Conservation (phyloP, 64 coral and sea anemone species). For the Cladopsammia gracilis region DNA sequence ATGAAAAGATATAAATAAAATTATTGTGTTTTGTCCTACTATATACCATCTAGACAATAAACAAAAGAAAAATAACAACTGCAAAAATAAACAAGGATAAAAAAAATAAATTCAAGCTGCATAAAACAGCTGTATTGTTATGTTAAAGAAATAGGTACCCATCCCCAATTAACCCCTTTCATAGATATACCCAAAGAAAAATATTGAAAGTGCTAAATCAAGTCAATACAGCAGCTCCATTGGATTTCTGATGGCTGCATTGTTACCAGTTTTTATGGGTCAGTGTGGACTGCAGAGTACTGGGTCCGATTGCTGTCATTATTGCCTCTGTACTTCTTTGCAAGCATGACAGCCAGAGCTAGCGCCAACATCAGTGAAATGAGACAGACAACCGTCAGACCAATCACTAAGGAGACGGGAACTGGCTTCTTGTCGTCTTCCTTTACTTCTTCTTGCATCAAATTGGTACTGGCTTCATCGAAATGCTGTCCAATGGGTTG, state of each 20-base stretch:
- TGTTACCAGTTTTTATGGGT: background rate
- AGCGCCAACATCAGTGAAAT: slow-evolving; percentile 72
- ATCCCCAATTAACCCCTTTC: too few relatives aligned
- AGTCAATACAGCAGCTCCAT: too few relatives aligned
- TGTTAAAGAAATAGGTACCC: too few relatives aligned
- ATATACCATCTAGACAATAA: too few relatives aligned
- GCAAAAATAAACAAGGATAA: too few relatives aligned
- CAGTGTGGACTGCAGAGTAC: slow-evolving; percentile 48
- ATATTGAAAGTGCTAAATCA: too few relatives aligned
- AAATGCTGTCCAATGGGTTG: slow-evolving; percentile 5
- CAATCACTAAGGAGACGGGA: slow-evolving; percentile 63
- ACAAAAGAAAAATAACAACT: too few relatives aligned
- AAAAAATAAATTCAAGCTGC: too few relatives aligned
- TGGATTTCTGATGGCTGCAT: background rate
- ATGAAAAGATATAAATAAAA: too few relatives aligned
- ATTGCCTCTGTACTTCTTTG: slow-evolving; percentile 42
- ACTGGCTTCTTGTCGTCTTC: slow-evolving; percentile 54
- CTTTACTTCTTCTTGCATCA: slow-evolving; percentile 59
- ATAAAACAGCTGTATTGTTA: too few relatives aligned
- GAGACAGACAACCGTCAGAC: slow-evolving; percentile 77
- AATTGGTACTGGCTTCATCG: background rate
- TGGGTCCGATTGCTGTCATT: background rate
- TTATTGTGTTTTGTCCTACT: too few relatives aligned
- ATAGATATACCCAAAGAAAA: too few relatives aligned
- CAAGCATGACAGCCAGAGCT: slow-evolving; percentile 75